A percentile compares a stretch with the other conserved stretches of the same genome.
Evolutionary conservation across 2,797 vertebrate species (phyloP).

Genomic region (Semotilus atromaculatus): DNA sequence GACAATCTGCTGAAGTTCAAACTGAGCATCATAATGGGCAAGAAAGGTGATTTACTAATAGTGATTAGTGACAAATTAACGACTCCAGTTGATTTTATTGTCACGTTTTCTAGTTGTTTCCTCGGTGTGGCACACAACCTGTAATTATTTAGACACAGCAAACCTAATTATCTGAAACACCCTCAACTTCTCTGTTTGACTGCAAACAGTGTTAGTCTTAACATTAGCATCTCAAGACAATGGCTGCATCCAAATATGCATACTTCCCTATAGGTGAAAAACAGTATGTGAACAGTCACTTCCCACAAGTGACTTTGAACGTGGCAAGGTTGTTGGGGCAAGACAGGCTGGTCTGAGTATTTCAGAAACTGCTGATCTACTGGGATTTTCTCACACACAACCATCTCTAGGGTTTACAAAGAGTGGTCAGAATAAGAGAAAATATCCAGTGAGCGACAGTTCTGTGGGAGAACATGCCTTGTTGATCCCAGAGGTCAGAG

Average conservation of each 20-base stretch:
- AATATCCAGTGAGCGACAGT: too few species aligned
- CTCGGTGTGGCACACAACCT: slow-evolving; percentile 71
- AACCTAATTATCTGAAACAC: slow-evolving; percentile 82
- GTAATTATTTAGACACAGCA: slow-evolving; percentile 81
- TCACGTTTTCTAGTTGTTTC: slow-evolving; percentile 70
- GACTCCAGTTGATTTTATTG: slow-evolving; percentile 70
- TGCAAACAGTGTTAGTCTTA: slow-evolving; percentile 79
- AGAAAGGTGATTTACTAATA: background rate
- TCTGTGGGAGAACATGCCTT: too few species aligned
- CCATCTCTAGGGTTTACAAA: too few species aligned
- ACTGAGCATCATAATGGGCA: background rate
- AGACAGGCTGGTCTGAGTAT: too few species aligned
- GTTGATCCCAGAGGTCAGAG: too few species aligned
- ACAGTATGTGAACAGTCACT: too few species aligned
- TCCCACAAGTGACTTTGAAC: too few species aligned
- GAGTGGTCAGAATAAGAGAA: too few species aligned
- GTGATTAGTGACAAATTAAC: slow-evolving; percentile 67
- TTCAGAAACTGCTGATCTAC: too few species aligned
- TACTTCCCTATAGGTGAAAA: background rate
- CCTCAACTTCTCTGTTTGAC: slow-evolving; percentile 78
- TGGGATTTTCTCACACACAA: too few species aligned
- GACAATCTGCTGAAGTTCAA: background rate
- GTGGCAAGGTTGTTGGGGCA: too few species aligned
- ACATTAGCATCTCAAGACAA: background rate
- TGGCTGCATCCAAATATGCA: slow-evolving; percentile 57